These are phyloP conservation scores for Simalia tracyae DNA, from an alignment of 2,797 vertebrate genomes.

Conservation along the genomic window DNA sequence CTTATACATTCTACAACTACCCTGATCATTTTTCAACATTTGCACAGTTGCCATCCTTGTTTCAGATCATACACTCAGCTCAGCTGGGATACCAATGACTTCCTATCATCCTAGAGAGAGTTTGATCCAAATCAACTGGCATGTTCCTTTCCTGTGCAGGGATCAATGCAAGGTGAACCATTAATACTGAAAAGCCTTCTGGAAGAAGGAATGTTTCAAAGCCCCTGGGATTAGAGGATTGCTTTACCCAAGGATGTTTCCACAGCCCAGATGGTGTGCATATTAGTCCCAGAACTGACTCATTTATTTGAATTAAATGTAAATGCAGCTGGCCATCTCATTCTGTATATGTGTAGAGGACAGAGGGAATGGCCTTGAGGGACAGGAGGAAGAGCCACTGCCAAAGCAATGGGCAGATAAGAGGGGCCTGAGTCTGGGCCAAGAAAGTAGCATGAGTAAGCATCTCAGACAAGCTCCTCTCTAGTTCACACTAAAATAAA, in stretches of 20 bases:
- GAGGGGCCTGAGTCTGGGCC: not conserved
- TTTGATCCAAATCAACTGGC: not conserved
- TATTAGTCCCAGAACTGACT: not conserved
- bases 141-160: not conserved
- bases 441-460: not conserved
- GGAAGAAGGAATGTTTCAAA: not conserved
- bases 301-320: not conserved
- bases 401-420: not conserved
- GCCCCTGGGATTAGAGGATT: not conserved
- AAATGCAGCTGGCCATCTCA: not conserved
- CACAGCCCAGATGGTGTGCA: not conserved
- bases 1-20: not conserved
- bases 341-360: not conserved
- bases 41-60: not conserved
- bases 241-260: not conserved
- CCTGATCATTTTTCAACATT: not conserved
- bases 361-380: not conserved
- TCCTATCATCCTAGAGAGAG: not conserved
- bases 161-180: not conserved
- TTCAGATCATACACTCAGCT: not conserved
- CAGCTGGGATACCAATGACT: not conserved
- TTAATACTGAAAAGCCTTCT: not conserved
- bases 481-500: not conserved
- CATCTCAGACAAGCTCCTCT: not conserved
- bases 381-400: not conserved